phyloP scores from a whole-genome alignment of 2,888 invertebrate species.

The Dryocosmus kuriphilus region DNA sequence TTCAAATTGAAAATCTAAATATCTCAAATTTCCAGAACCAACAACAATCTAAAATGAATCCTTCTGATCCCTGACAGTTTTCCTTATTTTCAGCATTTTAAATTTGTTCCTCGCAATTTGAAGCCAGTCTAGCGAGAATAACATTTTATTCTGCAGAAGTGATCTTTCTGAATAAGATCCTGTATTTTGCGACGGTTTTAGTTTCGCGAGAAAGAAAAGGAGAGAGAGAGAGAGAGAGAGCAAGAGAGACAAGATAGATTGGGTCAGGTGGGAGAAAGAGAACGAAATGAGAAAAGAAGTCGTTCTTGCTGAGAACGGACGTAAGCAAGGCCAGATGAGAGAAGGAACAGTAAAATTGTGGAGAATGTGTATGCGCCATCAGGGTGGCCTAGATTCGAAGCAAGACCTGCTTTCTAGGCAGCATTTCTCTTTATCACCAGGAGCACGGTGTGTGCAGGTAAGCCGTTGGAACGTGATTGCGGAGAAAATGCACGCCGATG shows the following conservation, averaged over 20 bases:
- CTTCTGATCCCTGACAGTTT: neutral
- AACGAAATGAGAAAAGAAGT: slow-evolving; percentile 42
- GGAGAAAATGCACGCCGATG: slow-evolving; percentile 62
- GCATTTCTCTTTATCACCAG: slow-evolving; percentile 77
- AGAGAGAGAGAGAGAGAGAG: slow-evolving; percentile 41
- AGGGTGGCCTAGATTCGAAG: slow-evolving; percentile 76
- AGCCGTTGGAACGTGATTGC: slow-evolving; percentile 65
- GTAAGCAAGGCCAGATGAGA: slow-evolving; percentile 65
- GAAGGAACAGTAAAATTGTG: slow-evolving; percentile 74
- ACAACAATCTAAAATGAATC: no score
- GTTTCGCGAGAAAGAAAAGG: slow-evolving; percentile 39
- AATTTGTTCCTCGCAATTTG: slow-evolving; percentile 12
- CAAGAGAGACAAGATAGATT: slow-evolving; percentile 36
- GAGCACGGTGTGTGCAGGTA: slow-evolving; percentile 65
- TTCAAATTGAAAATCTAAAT: no score
- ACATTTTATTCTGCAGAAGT: slow-evolving; percentile 25
- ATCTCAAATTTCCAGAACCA: no score
- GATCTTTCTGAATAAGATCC: slow-evolving; percentile 31
- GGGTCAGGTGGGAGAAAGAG: slow-evolving; percentile 40
- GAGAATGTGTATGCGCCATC: slow-evolving; percentile 74
- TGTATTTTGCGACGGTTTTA: slow-evolving; percentile 13
- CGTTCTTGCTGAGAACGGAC: slow-evolving; percentile 51
- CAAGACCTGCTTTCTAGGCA: slow-evolving; percentile 78
- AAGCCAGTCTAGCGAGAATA: slow-evolving; percentile 20
- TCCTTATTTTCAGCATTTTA: neutral